Base-by-base conservation (phyloP, 1,140 invertebrate genomes). In the Idris sp. region DNA sequence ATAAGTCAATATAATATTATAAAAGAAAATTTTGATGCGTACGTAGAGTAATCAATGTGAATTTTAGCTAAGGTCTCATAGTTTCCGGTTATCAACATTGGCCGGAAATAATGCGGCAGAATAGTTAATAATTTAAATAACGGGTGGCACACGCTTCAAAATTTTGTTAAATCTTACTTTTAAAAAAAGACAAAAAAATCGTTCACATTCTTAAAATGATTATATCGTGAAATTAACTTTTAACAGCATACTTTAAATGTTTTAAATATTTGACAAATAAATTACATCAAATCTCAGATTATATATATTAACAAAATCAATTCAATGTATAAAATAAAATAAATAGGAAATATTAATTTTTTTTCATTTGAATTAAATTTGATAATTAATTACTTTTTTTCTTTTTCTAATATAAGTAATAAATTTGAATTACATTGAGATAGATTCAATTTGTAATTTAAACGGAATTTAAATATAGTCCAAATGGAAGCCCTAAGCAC, bases 111-210 rank as follows among this genome's bases (percentile, higher is more conserved):
- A 49, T 59, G 51, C n/a, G 31, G 44, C 74, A 61, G 85, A 86
- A 86, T 86, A 84, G 79, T 76, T 82, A 85, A 84, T 80, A 74
- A 80, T 74, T 73, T 64, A 56, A 58, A 75, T 56, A 73, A 74
- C 74, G 74, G 64, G 22, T 31, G 73, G 46, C 61, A 61, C 77
- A 68, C 76, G 72, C 31, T 58, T 13, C 54, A 33, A 25, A 31
- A 72, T 64, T 64, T 40, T 30, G 19, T n/a, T 36, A 16, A 15
- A 65, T 61, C 43, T 71, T 30, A n/a, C n/a, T n/a, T n/a, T n/a
- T n/a, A n/a, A n/a, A n/a, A n/a, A n/a, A n/a, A n/a, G n/a, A n/a
- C n/a, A n/a, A n/a, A n/a, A n/a, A n/a, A n/a, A n/a, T n/a, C n/a
- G n/a, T n/a, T n/a, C n/a, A n/a, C n/a, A n/a, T n/a, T n/a, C n/a